A percentile compares a stretch with the other conserved stretches of the same genome.
These are phyloP conservation scores for Corythornis vintsioides DNA, from an alignment of 2,113 vertebrate species.

Conservation along the genomic window DNA sequence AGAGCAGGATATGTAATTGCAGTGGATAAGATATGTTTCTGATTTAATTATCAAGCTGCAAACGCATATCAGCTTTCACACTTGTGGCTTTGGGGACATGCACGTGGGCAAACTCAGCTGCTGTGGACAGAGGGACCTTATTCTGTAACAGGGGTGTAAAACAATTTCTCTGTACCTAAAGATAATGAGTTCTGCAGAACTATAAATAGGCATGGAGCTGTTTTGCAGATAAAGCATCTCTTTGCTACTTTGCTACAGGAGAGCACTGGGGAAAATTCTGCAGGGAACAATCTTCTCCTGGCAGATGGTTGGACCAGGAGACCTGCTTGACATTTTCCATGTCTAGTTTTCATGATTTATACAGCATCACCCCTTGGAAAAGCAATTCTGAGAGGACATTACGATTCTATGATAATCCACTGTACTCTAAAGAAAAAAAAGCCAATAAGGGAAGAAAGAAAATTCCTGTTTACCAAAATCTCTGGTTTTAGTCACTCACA, in stretches of 20 bases:
- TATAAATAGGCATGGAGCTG: background rate
- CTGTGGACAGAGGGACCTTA: background rate
- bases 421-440: background rate
- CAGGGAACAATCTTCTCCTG: slow-evolving; percentile 49
- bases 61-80: background rate
- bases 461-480: background rate
- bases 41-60: background rate
- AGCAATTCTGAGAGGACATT: slow-evolving; percentile 24
- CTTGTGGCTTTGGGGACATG: background rate
- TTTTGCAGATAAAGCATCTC: slow-evolving; percentile 41
- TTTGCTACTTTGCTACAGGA: background rate
- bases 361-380: slow-evolving; percentile 3
- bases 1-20: background rate
- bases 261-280: slow-evolving; percentile 23
- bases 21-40: background rate
- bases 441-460: background rate
- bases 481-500: background rate
- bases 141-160: background rate
- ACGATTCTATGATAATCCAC: background rate
- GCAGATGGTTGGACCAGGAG: slow-evolving; percentile 35
- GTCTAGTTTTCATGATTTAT: slow-evolving; percentile 61
- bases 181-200: slow-evolving; percentile 31
- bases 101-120: background rate
- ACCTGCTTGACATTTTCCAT: slow-evolving; percentile 12
- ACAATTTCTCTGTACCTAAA: background rate